phyloP scores from a whole-genome alignment of 2,113 vertebrate species.

The Corynorhinus townsendii region DNA sequence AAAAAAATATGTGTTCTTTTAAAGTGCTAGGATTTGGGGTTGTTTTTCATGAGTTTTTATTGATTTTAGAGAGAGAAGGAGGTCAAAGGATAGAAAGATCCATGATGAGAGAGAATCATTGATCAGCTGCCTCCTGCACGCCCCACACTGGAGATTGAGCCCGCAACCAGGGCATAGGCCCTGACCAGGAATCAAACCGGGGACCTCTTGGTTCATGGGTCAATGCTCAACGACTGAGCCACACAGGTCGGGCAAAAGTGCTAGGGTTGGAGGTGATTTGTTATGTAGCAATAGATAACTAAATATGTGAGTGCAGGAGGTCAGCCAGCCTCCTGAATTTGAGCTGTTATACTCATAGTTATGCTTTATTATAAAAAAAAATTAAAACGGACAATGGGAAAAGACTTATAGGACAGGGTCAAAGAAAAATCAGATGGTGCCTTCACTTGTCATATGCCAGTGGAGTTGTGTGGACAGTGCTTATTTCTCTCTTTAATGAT shows the following conservation, averaged over 20 bases:
- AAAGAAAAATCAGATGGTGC: background rate
- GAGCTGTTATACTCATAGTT: background rate
- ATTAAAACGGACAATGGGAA: background rate
- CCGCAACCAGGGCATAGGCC: too few species aligned
- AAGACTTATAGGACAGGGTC: background rate
- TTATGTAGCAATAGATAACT: background rate
- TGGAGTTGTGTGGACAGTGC: background rate
- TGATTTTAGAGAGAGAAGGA: too few species aligned
- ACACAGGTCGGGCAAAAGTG: background rate
- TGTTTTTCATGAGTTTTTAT: background rate
- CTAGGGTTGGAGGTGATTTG: background rate
- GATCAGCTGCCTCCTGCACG: too few species aligned
- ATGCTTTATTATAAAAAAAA: constrained; percentile 2
- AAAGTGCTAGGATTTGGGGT: background rate
- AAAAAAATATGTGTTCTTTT: background rate
- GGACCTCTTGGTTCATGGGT: too few species aligned
- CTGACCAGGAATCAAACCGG: too few species aligned
- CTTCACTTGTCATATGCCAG: background rate
- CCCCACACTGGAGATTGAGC: too few species aligned
- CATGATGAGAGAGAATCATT: too few species aligned
- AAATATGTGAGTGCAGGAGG: background rate
- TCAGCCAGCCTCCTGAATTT: background rate
- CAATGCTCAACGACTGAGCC: too few species aligned
- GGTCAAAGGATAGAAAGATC: too few species aligned
- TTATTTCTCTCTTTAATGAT: background rate